These are phyloP conservation scores for Ichneumoninae sp. DNA, from an alignment of 2,888 invertebrate species.

Conservation along the genomic window DNA sequence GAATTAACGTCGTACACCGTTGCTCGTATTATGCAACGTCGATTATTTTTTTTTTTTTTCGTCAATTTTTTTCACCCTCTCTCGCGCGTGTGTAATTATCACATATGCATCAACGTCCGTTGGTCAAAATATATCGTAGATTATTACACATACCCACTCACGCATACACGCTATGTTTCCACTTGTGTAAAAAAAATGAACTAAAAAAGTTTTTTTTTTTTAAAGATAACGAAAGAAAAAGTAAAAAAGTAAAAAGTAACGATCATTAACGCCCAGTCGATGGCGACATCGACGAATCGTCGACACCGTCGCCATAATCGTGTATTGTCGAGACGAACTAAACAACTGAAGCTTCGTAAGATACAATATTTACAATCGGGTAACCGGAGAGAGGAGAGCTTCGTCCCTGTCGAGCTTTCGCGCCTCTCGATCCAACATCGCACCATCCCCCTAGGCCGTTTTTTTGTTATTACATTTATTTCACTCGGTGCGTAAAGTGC, in stretches of 20 bases:
- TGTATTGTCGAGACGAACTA: slow-evolving; percentile 79
- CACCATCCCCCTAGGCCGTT: slow-evolving; percentile 56
- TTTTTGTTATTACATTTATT: not conserved
- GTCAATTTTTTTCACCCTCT: not conserved
- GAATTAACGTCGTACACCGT: slow-evolving; percentile 53
- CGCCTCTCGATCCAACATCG: slow-evolving; percentile 41
- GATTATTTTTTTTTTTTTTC: slow-evolving; percentile 35
- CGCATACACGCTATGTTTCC: slow-evolving; percentile 60
- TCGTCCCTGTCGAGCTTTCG: slow-evolving; percentile 27
- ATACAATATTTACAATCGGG: slow-evolving; percentile 77
- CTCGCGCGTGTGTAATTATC: slow-evolving; percentile 46
- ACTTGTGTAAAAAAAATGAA: slow-evolving; percentile 56
- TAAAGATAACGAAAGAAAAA: slow-evolving; percentile 5
- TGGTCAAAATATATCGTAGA: slow-evolving; percentile 68
- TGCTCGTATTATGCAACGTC: slow-evolving; percentile 28
- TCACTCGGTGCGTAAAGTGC: too few species aligned
- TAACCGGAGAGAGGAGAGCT: slow-evolving; percentile 37
- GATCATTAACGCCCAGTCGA: slow-evolving; percentile 66
- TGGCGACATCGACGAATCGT: slow-evolving; percentile 61
- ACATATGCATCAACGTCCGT: slow-evolving; percentile 67
- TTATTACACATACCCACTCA: slow-evolving; percentile 66
- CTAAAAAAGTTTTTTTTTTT: slow-evolving; percentile 23
- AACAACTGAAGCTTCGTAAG: slow-evolving; percentile 77
- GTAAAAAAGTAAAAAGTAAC: slow-evolving; percentile 36
- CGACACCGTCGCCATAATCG: slow-evolving; percentile 62